Base-by-base conservation (phyloP, 1,140 invertebrate species). In the Drosophila pallidifrons region DNA sequence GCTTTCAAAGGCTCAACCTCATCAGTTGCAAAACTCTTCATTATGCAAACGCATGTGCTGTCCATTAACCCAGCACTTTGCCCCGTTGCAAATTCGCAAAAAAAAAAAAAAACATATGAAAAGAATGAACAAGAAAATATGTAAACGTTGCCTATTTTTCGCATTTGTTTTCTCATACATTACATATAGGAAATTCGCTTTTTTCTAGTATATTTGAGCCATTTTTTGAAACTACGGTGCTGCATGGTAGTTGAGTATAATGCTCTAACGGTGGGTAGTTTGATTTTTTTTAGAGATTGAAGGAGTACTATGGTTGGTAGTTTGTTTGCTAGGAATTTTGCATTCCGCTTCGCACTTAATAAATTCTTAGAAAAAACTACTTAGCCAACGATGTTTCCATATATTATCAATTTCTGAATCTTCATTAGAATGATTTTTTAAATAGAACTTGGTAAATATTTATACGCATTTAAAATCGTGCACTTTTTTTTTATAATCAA, bases 1-100 rank as follows among this genome's bases (percentile, higher is more conserved):
- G 81, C 81, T 87, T 88, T 88, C 54, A 87, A 82, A 77, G 66
- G 83, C 80, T 87, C 72, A 82, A 68, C 57, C 32, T 16, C 43
- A 30, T 32, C 51, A 55, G 46, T 30, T 25, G 2, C 13, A 41
- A 49, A 25, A 52, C 28, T 68, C 49, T 55, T 88, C 75, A 88
- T 87, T 87, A 87, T 87, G 83, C 83, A 72, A 64, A 60, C 73
- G 51, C 83, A 87, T 79, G 83, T 65, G 43, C 66, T 60, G 55
- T 83, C 55, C 81, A 65, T 76, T 58, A 63, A 32, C 4, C 49
- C 43, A 46, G 10, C 43, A 59, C 72, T 68, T 71, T 28, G 58
- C n/a, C 7, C 35, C 28, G 20, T 59, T n/a, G 38, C 7, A 10
- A 59, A 51, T 41, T 15, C 20, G 20, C 20, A 25, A 2, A 52